Evolutionary conservation across 2,797 vertebrate genomes (phyloP), one percentile per base, ranked within the genome.

Genomic region (Muscicapa striata): DNA sequence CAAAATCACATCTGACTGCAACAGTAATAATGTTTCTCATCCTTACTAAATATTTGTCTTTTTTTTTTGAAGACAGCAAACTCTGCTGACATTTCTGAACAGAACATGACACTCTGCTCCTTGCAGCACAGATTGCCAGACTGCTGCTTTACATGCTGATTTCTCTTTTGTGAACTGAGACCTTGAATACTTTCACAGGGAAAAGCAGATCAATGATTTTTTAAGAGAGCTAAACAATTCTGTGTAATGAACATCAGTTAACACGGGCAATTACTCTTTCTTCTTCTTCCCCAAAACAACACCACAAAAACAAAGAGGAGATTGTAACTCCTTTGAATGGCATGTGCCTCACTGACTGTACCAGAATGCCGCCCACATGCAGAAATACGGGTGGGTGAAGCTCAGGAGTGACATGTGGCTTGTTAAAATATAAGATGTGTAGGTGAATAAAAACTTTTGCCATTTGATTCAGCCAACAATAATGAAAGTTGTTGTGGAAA

Each of bases 391-490:
- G 79, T 86, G 92, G 90, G 92, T 75, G 93, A 95, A 93, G 73
- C 48, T 85, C 69, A 73, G 57, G 40, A 93, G 54, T 29, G 87
- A 90, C 91, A 83, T 16, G 63, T 9, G 78, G 68, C 92, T 87
- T 45, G 85, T 88, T 95, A 89, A 89, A 95, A 95, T 84, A 67
- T 67, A 75, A 80, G n/a, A 84, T 11, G 83, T 2, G 82, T 94
- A 74, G 81, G 87, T 77, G 93, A 94, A 95, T 75, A 84, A 91
- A 95, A 94, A 81, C 85, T 93, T 91, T n/a, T 83, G 80, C 80
- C 70, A 80, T 90, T 93, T 92, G 54, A 89, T 90, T 82, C 2
- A 19, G 84, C 41, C 78, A 75, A 89, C 61, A 85, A 87, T 64
- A 91, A 82, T 93, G 80, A 32, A 87, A 88, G 90, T 73, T 80